These are phyloP conservation scores for Clangula hyemalis DNA, from an alignment of 2,797 vertebrate genomes.

Conservation along the genomic window DNA sequence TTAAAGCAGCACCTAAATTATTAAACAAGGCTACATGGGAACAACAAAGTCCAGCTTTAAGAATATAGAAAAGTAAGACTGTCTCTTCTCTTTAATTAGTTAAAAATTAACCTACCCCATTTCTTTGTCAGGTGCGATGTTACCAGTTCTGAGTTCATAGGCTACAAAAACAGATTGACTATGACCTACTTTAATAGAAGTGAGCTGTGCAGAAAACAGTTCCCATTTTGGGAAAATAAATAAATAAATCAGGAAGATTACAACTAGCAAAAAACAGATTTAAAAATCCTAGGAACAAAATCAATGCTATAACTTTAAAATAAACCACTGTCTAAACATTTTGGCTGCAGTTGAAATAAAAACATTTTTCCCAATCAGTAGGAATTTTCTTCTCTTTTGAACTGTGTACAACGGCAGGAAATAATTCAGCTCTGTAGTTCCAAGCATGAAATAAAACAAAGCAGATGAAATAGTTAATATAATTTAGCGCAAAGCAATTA, in stretches of 20 bases:
- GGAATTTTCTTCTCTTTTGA: background rate
- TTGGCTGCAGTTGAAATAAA: background rate
- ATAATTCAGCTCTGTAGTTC: background rate
- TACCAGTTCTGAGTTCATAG: background rate
- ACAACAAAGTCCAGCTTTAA: background rate
- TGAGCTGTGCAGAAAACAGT: background rate
- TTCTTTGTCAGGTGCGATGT: background rate
- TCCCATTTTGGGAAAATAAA: background rate
- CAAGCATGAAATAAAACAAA: conserved; percentile 28
- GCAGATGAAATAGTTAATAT: conserved; percentile 25
- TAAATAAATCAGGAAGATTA: background rate
- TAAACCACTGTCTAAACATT: background rate
- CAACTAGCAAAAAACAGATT: background rate
- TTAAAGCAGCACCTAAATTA: background rate
- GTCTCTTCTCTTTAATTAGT: background rate
- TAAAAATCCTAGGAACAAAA: background rate
- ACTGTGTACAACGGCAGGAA: background rate
- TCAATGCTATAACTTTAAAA: background rate
- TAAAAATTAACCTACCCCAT: background rate
- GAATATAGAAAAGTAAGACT: background rate
- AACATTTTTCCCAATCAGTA: fast-evolving
- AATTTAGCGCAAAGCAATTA: conserved; percentile 47
- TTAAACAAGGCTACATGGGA: background rate
- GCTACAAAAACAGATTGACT: background rate
- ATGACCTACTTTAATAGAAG: background rate